Percentiles rank a stretch among this genome's conserved stretches.
Evolutionary conservation across 2,888 invertebrate species (phyloP).

Genomic region (Cephus sareptanus): DNA sequence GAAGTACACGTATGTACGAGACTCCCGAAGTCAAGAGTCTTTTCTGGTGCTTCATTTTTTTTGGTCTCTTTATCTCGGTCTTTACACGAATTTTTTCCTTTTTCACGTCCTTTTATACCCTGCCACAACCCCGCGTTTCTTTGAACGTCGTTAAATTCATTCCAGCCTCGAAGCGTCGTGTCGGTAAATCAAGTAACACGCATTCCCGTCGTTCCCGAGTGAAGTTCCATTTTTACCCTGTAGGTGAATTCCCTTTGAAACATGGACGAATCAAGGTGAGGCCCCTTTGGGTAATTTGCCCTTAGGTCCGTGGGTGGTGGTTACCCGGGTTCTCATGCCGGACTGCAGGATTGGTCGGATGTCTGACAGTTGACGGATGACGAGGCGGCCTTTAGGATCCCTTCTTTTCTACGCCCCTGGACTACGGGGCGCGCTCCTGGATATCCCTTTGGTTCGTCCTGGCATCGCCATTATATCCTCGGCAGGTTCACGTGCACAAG

Average conservation of each 20-base stretch:
- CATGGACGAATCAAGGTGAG: slow-evolving; percentile 27
- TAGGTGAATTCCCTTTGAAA: slow-evolving; percentile 23
- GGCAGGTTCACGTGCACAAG: slow-evolving; percentile 12
- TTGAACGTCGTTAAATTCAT: not conserved
- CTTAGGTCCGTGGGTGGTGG: slow-evolving; percentile 57
- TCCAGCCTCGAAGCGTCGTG: not conserved
- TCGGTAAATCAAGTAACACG: slow-evolving; percentile 10
- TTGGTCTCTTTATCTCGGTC: not conserved
- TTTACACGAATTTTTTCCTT: not conserved
- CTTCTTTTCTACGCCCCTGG: slow-evolving; percentile 52
- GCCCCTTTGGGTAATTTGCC: slow-evolving; percentile 44
- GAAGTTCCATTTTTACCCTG: slow-evolving; percentile 7
- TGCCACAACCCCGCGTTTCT: not conserved
- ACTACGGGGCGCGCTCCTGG: slow-evolving; percentile 5
- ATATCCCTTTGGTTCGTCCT: slow-evolving; percentile 28
- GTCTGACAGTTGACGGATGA: slow-evolving; percentile 66
- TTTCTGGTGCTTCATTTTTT: not conserved
- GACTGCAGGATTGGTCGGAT: slow-evolving; percentile 61
- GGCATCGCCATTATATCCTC: slow-evolving; percentile 51
- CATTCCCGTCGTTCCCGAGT: slow-evolving; percentile 28
- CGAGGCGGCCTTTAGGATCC: slow-evolving; percentile 59
- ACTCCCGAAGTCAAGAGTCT: not conserved
- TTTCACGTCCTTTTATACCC: not conserved
- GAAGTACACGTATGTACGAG: not conserved
- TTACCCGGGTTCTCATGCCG: slow-evolving; percentile 37